Evolutionary conservation across 2,113 vertebrate genomes (phyloP).

Genomic region (Tyrannus savana): DNA sequence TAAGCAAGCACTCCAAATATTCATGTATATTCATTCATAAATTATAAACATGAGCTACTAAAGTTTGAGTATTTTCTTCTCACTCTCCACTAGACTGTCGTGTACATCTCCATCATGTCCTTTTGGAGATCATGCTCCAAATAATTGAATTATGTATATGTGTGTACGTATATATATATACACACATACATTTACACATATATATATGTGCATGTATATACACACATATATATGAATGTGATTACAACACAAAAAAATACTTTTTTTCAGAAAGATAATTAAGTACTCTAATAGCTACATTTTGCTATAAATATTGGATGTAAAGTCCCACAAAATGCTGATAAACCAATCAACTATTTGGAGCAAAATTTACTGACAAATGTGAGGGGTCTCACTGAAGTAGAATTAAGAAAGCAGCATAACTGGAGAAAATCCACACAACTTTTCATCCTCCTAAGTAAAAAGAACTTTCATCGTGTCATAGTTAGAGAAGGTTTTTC

Average conservation of each 20-base stretch:
- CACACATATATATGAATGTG: not conserved
- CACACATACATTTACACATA: not conserved
- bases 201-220: not conserved
- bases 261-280: not conserved
- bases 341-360: not conserved
- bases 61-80: not conserved
- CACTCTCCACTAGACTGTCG: not conserved
- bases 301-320: not conserved
- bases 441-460: not conserved
- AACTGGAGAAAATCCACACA: not conserved
- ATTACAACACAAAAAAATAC: not conserved
- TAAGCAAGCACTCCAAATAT: not conserved
- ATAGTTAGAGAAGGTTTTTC: too few relatives aligned
- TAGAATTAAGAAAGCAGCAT: not conserved
- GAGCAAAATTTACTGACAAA: not conserved
- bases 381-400: not conserved
- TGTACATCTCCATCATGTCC: not conserved
- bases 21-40: not conserved
- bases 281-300: not conserved
- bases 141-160: not conserved
- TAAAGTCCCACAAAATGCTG: not conserved
- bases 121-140: not conserved
- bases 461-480: not conserved
- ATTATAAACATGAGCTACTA: too few relatives aligned
- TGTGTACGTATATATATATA: too few relatives aligned